phyloP scores from a whole-genome alignment of 1,140 invertebrate species.

The Orchestia grillus region DNA sequence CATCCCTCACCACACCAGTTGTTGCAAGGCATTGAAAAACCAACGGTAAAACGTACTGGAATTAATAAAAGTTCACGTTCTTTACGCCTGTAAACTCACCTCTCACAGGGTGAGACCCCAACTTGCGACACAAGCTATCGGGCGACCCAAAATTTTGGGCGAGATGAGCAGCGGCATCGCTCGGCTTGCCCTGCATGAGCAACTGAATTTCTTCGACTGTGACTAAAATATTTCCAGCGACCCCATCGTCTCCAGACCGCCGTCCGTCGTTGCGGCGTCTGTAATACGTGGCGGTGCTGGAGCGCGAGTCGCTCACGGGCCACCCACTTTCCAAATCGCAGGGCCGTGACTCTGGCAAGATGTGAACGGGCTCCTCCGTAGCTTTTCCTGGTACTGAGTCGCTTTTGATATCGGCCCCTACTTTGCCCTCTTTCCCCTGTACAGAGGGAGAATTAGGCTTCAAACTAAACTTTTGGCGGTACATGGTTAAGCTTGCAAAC shows the following conservation, averaged over 20 bases:
- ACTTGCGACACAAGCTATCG: slow-evolving; percentile 13
- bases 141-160: not conserved
- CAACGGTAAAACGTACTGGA: too few species aligned
- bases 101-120: not conserved
- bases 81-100: not conserved
- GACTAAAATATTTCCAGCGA: not conserved
- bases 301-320: not conserved
- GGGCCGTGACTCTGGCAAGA: not conserved
- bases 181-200: not conserved
- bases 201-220: slow-evolving; percentile 19
- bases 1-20: too few species aligned
- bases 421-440: not conserved
- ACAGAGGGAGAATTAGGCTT: not conserved
- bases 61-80: too few species aligned
- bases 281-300: not conserved
- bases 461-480: slow-evolving; percentile 18
- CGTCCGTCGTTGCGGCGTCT: too few species aligned
- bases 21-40: too few species aligned
- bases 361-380: too few species aligned
- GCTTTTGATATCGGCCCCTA: not conserved
- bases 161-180: not conserved
- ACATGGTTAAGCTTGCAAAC: not conserved
- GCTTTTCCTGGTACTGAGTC: too few species aligned
- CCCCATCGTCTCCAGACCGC: not conserved
- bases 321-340: not conserved